Evolutionary conservation across 2,888 invertebrate genomes (phyloP).

Genomic region (Drepanosiphum platanoidis): DNA sequence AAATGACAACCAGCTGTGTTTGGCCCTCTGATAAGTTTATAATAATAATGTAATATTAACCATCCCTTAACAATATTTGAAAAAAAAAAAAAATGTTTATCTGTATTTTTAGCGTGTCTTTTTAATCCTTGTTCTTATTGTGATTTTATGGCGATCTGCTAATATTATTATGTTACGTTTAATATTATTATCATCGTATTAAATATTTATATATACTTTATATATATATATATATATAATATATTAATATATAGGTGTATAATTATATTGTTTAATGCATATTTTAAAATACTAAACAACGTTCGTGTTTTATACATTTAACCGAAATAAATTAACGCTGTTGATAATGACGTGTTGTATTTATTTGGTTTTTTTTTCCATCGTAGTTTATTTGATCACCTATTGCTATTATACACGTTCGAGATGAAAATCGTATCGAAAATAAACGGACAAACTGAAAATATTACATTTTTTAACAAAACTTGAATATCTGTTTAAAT

Average conservation of each 20-base stretch:
- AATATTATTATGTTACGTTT: slow-evolving; percentile 50
- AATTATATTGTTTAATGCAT: slow-evolving; percentile 24
- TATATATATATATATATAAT: not conserved
- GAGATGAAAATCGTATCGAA: too few relatives aligned
- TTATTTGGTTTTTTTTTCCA: too few relatives aligned
- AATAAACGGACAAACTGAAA: too few relatives aligned
- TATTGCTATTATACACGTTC: too few relatives aligned
- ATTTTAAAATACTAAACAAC: slow-evolving; percentile 33
- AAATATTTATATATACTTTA: not conserved
- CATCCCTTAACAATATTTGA: not conserved
- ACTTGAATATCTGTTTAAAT: too few relatives aligned
- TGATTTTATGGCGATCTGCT: slow-evolving; percentile 42
- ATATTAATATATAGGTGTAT: not conserved
- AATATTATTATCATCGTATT: slow-evolving; percentile 21
- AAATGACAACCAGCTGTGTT: not conserved
- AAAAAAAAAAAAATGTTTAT: slow-evolving; percentile 21
- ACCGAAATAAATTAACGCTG: slow-evolving; percentile 52
- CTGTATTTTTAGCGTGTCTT: slow-evolving; percentile 34
- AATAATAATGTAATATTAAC: slow-evolving; percentile 33
- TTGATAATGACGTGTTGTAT: slow-evolving; percentile 11
- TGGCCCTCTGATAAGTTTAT: not conserved
- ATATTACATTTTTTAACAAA: too few relatives aligned
- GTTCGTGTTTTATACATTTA: slow-evolving; percentile 46
- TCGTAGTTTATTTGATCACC: too few relatives aligned
- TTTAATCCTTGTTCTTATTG: slow-evolving; percentile 35